Percentiles rank a stretch among this genome's conserved stretches.
phyloP scores from a whole-genome alignment of 2,888 invertebrate genomes.

The Chalcis sispes region DNA sequence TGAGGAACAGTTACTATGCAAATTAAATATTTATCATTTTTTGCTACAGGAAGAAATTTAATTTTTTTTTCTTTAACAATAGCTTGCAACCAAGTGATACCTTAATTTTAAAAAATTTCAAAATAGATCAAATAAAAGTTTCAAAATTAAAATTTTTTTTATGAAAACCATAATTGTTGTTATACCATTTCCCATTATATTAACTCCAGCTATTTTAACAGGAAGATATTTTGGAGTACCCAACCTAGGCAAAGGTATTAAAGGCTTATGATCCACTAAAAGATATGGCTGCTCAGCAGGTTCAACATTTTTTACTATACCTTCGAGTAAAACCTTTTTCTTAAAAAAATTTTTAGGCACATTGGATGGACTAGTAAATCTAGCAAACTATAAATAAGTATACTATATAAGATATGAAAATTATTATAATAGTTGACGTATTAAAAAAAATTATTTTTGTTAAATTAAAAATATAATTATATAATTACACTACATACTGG shows the following conservation, averaged over 20 bases:
- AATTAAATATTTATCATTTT: constrained; percentile 74
- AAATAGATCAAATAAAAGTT: neutral
- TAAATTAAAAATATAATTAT: constrained; percentile 25
- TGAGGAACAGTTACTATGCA: constrained; percentile 75
- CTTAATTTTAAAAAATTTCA: constrained; percentile 63
- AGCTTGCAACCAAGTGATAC: constrained; percentile 80
- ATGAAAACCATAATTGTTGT: constrained; percentile 10
- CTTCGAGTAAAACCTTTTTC: constrained; percentile 77
- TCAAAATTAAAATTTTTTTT: constrained; percentile 4
- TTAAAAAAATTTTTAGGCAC: constrained; percentile 80
- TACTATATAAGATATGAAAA: constrained; percentile 20
- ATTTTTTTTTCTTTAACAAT: constrained; percentile 77
- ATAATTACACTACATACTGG: constrained; percentile 77
- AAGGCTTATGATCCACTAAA: constrained; percentile 79
- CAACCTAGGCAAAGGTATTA: constrained; percentile 78
- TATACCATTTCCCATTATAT: constrained; percentile 76
- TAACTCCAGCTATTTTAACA: constrained; percentile 78
- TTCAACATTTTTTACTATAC: constrained; percentile 78
- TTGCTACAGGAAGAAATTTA: constrained; percentile 77
- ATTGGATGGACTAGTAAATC: constrained; percentile 80
- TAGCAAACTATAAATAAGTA: constrained; percentile 78
- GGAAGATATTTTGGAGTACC: constrained; percentile 78
- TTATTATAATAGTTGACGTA: constrained; percentile 18
- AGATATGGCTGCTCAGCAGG: constrained; percentile 77
- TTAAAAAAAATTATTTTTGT: constrained; percentile 19